These are phyloP conservation scores for Ceratothoa steindachneri DNA, from an alignment of 2,888 invertebrate species.

Conservation along the genomic window DNA sequence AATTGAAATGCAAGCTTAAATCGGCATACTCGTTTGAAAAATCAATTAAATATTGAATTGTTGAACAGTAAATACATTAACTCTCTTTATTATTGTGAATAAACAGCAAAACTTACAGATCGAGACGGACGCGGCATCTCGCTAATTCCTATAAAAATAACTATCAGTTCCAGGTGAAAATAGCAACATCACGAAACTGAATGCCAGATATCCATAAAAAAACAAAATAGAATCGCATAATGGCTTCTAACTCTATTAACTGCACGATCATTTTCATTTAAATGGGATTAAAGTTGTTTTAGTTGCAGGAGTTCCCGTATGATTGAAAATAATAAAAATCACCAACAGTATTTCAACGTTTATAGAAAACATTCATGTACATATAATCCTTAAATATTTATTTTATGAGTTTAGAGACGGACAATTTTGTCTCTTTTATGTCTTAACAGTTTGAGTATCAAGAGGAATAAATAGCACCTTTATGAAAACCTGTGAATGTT, in stretches of 20 bases:
- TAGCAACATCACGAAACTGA: neutral
- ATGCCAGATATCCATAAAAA: conserved; percentile 6
- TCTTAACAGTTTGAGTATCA: neutral
- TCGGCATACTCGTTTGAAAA: no score
- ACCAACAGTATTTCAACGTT: neutral
- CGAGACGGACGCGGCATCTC: conserved; percentile 15
- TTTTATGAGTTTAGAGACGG: neutral
- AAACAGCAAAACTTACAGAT: conserved; percentile 7
- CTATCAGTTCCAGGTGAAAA: neutral
- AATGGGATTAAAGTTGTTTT: neutral
- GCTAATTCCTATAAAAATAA: neutral
- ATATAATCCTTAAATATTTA: neutral
- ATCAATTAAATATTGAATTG: no score
- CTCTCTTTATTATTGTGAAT: neutral
- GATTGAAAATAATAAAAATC: conserved; percentile 1
- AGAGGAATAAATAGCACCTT: neutral
- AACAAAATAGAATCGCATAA: neutral
- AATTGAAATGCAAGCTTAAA: no score
- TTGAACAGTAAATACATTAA: no score
- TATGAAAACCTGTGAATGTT: neutral
- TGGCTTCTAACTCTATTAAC: neutral
- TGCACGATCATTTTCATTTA: neutral
- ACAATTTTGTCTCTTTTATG: neutral
- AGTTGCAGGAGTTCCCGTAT: neutral
- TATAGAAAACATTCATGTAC: conserved; percentile 3